Evolutionary conservation across 2,888 invertebrate species (phyloP), one percentile per base, ranked within the genome.

Genomic region (Drosophila cognata): DNA sequence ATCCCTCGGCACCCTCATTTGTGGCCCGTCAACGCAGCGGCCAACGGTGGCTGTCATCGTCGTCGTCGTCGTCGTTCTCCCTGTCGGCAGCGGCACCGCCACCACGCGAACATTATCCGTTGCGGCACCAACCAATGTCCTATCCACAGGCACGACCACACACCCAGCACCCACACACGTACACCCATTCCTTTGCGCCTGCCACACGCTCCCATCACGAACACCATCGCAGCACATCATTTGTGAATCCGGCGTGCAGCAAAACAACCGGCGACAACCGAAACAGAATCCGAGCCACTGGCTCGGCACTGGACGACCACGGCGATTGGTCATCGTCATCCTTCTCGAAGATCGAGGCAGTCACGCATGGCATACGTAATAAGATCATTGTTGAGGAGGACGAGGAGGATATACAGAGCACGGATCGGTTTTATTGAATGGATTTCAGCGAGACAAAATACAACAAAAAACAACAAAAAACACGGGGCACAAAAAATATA

Each of bases 341-440:
- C 60, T 79, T 78, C 56, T 68, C 88, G 21, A 83, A 89, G 66
- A 82, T 84, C 71, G 91, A 91, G 55, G 90, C 86, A 50, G 73
- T 92, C 62, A 85, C 92, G 64, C 87, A 87, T 71, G 91, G 89
- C 78, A 91, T 91, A 81, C 92, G 91, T 75, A 91, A 91, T 80
- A 92, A 91, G 73, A 79, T 91, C 56, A 92, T 92, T 68, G 86
- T 91, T 41, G 91, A 91, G 80, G 91, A 91, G 79, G 91, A 91
- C 82, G 91, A 92, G 78, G 91, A 92, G 82, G 92, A 92, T 82
- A 91, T 92, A 79, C 84, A 89, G 79, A 91, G 91, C 81, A 88
- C 89, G 84, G 92, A 92, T 92, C 87, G 90, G 87, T 92, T 92
- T 88, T 93, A 92, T 92, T 92, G 91, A 92, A 92, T 92, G 91